A percentile compares a stretch with the other conserved stretches of the same genome.
Evolutionary conservation across 2,113 vertebrate genomes (phyloP).

Genomic region (Rhinichthys klamathensis): DNA sequence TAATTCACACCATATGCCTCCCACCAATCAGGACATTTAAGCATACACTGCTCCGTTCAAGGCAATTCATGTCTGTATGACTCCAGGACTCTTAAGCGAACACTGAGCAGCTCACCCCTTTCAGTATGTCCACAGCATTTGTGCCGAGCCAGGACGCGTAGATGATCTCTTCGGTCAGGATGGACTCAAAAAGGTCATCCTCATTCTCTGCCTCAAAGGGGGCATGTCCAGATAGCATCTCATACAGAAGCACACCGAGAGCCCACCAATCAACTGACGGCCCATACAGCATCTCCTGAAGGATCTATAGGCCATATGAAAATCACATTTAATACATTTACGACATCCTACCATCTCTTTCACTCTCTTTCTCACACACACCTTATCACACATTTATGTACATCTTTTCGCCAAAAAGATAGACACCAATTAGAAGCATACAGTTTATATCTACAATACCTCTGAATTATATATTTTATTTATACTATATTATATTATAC

Average conservation of each 20-base stretch:
- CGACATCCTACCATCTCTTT: background rate
- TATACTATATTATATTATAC: background rate
- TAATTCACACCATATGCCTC: slow-evolving; percentile 22
- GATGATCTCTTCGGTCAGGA: slow-evolving; percentile 90
- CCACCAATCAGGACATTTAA: background rate
- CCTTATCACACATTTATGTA: background rate
- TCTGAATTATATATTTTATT: background rate
- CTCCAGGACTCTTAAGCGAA: background rate
- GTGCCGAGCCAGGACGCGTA: slow-evolving; percentile 91
- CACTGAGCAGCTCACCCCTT: slow-evolving; percentile 83
- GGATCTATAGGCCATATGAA: slow-evolving; percentile 80
- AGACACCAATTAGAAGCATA: background rate
- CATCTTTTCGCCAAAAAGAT: background rate
- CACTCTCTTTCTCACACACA: background rate
- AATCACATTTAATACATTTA: background rate
- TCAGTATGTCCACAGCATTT: slow-evolving; percentile 88
- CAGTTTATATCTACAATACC: background rate
- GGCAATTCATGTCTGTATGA: slow-evolving; percentile 4
- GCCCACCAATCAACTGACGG: slow-evolving; percentile 98
- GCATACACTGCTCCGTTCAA: background rate
- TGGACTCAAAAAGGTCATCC: slow-evolving; percentile 96
- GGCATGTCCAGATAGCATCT: slow-evolving; percentile 95
- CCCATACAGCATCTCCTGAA: slow-evolving; percentile 96
- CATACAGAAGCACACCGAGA: slow-evolving; percentile 92
- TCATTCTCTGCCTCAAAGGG: slow-evolving; percentile 97